These are phyloP conservation scores for Rhagologus leucostigma DNA, from an alignment of 2,113 vertebrate species.

Conservation along the genomic window DNA sequence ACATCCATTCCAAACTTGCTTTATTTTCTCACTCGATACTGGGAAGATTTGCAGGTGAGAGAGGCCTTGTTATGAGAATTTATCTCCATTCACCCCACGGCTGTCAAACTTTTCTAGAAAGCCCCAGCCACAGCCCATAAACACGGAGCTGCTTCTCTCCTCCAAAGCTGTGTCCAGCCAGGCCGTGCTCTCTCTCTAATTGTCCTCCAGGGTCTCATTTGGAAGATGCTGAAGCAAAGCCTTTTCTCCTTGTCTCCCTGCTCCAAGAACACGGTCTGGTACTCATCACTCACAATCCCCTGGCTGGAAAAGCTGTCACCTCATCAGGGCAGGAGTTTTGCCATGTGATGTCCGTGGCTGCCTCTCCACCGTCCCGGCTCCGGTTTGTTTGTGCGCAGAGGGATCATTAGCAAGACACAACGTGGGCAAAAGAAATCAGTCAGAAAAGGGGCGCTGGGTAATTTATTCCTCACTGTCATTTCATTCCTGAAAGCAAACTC, in stretches of 20 bases:
- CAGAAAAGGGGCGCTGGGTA: background rate
- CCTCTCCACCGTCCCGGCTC: background rate
- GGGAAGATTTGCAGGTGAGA: background rate
- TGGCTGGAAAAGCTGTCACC: background rate
- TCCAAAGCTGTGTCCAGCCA: background rate
- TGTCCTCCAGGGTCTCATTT: background rate
- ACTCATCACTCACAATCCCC: background rate
- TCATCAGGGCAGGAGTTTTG: background rate
- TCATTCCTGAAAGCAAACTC: background rate
- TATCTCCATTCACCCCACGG: fast-evolving
- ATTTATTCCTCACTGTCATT: background rate
- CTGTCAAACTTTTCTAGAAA: background rate
- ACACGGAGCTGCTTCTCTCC: background rate
- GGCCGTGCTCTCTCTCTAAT: fast-evolving
- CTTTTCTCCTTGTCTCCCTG: background rate
- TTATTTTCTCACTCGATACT: background rate
- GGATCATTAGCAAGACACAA: background rate
- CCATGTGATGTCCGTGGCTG: fast-evolving
- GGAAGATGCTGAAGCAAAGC: background rate
- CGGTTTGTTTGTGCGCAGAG: background rate
- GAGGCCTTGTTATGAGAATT: background rate
- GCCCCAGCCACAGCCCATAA: background rate
- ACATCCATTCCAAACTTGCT: background rate
- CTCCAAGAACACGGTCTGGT: background rate
- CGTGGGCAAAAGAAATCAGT: background rate